Evolutionary conservation across 2,888 invertebrate genomes (phyloP).

Genomic region (Synanthedon vespiformis): DNA sequence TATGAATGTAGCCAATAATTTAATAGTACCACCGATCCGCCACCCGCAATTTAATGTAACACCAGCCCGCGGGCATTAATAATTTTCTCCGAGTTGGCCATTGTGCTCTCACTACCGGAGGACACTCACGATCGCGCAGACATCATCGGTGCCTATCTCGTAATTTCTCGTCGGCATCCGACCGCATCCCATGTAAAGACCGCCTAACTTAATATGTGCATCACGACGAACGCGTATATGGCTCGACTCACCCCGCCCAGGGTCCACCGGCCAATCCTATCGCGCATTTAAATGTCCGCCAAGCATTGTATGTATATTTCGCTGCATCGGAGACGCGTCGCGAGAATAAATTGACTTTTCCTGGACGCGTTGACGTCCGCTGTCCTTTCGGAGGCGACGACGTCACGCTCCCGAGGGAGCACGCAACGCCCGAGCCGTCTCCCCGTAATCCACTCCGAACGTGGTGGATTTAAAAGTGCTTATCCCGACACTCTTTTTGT

Average conservation of each 20-base stretch:
- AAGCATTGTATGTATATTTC: conserved; percentile 68
- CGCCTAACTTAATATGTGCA: conserved; percentile 68
- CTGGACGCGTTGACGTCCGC: conserved; percentile 29
- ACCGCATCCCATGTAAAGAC: conserved; percentile 55
- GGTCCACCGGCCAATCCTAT: conserved; percentile 56
- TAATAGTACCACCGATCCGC: conserved; percentile 28
- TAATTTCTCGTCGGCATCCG: conserved; percentile 40
- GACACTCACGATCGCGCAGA: conserved; percentile 51
- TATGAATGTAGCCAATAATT: conserved; percentile 32
- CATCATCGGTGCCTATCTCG: conserved; percentile 53
- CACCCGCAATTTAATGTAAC: conserved; percentile 49
- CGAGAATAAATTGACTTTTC: conserved; percentile 57
- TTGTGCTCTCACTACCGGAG: conserved; percentile 35
- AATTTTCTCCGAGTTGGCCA: conserved; percentile 35
- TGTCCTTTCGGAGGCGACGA: neutral
- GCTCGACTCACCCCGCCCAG: conserved; percentile 47
- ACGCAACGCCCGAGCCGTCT: conserved; percentile 8
- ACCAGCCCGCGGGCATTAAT: conserved; percentile 40
- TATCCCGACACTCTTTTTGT: conserved; percentile 42
- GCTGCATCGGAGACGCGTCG: conserved; percentile 13
- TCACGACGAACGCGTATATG: conserved; percentile 65
- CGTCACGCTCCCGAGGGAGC: conserved; percentile 7
- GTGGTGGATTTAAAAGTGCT: conserved; percentile 38
- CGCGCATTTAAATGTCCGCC: conserved; percentile 53
- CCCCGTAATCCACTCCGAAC: conserved; percentile 15